These are phyloP conservation scores for Anguilla obscura DNA, from an alignment of 2,797 vertebrate genomes.

Conservation along the genomic window DNA sequence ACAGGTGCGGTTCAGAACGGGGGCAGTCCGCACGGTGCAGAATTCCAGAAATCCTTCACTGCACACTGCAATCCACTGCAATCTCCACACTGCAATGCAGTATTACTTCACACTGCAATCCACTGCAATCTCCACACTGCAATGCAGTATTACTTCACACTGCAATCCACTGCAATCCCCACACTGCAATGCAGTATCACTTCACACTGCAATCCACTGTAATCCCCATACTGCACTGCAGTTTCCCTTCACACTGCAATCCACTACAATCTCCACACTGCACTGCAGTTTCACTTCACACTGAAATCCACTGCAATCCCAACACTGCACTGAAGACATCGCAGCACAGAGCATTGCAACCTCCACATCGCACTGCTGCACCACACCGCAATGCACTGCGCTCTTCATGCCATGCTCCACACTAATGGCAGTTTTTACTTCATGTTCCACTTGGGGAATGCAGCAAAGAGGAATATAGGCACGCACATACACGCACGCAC, in stretches of 20 bases:
- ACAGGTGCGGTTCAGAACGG: slow-evolving; percentile 50
- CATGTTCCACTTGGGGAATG: slow-evolving; percentile 17
- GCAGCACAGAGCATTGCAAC: slow-evolving; percentile 39
- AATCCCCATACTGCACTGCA: slow-evolving; percentile 44
- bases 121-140: slow-evolving; percentile 41
- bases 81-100: slow-evolving; percentile 44
- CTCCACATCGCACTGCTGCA: slow-evolving; percentile 20
- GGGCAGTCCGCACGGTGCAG: neutral
- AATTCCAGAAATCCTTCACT: slow-evolving; percentile 37
- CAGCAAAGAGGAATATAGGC: neutral
- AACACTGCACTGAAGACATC: slow-evolving; percentile 43
- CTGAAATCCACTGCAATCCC: slow-evolving; percentile 48
- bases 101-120: slow-evolving; percentile 56
- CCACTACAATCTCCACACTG: slow-evolving; percentile 38
- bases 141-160: slow-evolving; percentile 36
- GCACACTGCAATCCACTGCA: neutral
- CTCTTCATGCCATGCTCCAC: slow-evolving; percentile 40
- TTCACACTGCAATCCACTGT: slow-evolving; percentile 55
- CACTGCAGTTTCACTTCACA: slow-evolving; percentile 51
- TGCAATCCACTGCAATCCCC: slow-evolving; percentile 43
- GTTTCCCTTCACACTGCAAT: slow-evolving; percentile 48
- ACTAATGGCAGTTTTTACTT: slow-evolving; percentile 23
- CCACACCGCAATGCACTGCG: slow-evolving; percentile 35
- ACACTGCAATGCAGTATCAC: slow-evolving; percentile 46
- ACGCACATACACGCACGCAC: slow-evolving; percentile 14